Conservation (phyloP, 2,888 invertebrate genomes). For the Linhomoeus sp. region DNA sequence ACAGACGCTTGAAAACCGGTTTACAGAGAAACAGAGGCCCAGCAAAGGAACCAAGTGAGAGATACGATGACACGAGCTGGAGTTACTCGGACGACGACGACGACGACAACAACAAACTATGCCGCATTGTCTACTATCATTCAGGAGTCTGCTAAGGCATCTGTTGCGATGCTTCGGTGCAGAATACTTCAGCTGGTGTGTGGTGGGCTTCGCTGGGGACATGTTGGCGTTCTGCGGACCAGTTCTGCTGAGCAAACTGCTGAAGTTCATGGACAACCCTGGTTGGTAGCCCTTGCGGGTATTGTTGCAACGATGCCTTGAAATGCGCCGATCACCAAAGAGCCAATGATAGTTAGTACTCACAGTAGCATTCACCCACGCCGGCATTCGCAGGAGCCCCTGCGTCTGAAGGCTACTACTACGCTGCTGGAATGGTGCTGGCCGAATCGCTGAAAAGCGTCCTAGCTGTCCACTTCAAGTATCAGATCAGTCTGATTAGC, state of each 20-base stretch:
- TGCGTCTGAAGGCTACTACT: no score
- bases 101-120: no score
- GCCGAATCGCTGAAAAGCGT: constrained; percentile 51
- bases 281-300: constrained; percentile 41
- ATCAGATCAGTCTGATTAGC: constrained; percentile 47
- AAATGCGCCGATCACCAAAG: no score
- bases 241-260: constrained; percentile 56
- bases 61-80: no score
- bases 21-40: no score
- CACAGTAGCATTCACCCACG: no score
- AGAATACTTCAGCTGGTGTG: constrained; percentile 62
- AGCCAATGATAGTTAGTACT: no score
- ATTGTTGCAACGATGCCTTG: no score
- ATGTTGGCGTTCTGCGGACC: constrained; percentile 69
- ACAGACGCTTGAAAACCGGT: no score
- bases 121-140: no score
- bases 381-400: constrained; percentile 35
- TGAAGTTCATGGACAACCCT: constrained; percentile 54
- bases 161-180: constrained; percentile 44
- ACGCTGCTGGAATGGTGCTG: constrained; percentile 44
- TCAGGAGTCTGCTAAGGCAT: constrained; percentile 48
- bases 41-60: no score
- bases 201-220: constrained; percentile 61
- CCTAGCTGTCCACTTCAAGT: constrained; percentile 68
- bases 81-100: no score